A percentile compares a stretch with the other conserved stretches of the same genome.
Evolutionary conservation across 2,797 vertebrate genomes (phyloP).

Genomic region (Serranus cabrilla): DNA sequence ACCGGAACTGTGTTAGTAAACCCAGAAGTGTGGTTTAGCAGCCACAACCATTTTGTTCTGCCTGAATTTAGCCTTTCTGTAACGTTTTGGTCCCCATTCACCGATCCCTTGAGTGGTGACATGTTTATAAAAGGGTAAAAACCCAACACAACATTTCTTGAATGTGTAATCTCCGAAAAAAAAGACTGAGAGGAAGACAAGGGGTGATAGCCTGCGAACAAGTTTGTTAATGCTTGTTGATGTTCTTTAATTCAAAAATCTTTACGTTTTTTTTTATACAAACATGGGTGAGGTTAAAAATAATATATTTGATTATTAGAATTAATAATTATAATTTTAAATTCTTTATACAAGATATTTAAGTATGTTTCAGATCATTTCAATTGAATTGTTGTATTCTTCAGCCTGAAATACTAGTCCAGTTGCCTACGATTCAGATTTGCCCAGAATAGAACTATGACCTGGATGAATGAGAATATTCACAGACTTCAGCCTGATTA

Average conservation of each 20-base stretch:
- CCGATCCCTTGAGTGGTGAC: conserved; percentile 46
- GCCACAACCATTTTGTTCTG: conserved; percentile 60
- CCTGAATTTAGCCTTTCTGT: conserved; percentile 55
- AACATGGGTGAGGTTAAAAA: background rate
- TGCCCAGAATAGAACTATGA: too few species aligned
- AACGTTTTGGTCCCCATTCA: conserved; percentile 49
- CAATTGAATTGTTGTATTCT: background rate
- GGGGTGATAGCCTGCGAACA: background rate
- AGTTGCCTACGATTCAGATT: too few species aligned
- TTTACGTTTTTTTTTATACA: background rate
- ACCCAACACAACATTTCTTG: conserved; percentile 42
- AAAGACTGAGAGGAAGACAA: background rate
- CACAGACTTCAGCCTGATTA: conserved; percentile 12
- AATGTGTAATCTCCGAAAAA: conserved; percentile 19
- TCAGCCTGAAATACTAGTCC: too few species aligned
- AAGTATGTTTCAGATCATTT: background rate
- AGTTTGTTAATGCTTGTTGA: background rate
- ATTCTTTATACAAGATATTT: conserved; percentile 1
- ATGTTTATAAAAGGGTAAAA: conserved; percentile 51
- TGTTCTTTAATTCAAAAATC: conserved; percentile 7
- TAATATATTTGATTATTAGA: background rate
- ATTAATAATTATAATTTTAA: background rate
- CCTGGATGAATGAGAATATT: too few species aligned
- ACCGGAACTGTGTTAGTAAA: conserved; percentile 38
- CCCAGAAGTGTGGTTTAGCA: conserved; percentile 52